phyloP scores from a whole-genome alignment of 2,888 invertebrate species.

The Agonum fuliginosum region DNA sequence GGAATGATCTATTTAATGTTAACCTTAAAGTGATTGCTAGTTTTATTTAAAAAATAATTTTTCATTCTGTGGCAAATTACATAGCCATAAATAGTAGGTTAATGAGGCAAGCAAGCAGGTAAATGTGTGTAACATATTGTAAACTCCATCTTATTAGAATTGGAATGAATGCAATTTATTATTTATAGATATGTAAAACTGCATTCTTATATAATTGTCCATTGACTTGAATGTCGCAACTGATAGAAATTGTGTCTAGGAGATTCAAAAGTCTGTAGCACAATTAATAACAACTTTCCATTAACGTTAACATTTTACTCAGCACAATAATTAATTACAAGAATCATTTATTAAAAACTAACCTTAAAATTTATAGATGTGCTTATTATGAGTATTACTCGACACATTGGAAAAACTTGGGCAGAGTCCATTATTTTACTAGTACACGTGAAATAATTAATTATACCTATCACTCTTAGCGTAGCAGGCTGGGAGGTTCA shows the following conservation, averaged over 20 bases:
- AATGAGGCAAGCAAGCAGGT: background rate
- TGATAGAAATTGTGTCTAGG: conserved; percentile 37
- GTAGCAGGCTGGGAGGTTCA: conserved; percentile 16
- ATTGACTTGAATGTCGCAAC: conserved; percentile 37
- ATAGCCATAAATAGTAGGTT: conserved; percentile 9
- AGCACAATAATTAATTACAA: conserved; percentile 22
- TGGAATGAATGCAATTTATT: conserved; percentile 10
- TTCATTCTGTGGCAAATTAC: background rate
- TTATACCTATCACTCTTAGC: conserved; percentile 5
- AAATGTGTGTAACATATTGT: background rate
- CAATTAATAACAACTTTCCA: conserved; percentile 36
- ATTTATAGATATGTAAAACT: conserved; percentile 33
- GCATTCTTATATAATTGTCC: conserved; percentile 39
- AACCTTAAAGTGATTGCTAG: too few species aligned
- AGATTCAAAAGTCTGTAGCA: conserved; percentile 26
- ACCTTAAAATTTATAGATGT: conserved; percentile 27
- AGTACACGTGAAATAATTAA: conserved; percentile 22
- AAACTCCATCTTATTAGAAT: conserved; percentile 6
- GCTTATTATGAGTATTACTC: conserved; percentile 1
- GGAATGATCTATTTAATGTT: too few species aligned
- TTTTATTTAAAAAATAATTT: too few species aligned
- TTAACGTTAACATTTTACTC: conserved; percentile 31
- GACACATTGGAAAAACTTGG: background rate
- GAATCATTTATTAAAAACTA: conserved; percentile 12
- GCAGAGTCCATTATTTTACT: conserved; percentile 23